Evolutionary conservation across 2,888 invertebrate species (phyloP).

Genomic region (Pollenia labialis): DNA sequence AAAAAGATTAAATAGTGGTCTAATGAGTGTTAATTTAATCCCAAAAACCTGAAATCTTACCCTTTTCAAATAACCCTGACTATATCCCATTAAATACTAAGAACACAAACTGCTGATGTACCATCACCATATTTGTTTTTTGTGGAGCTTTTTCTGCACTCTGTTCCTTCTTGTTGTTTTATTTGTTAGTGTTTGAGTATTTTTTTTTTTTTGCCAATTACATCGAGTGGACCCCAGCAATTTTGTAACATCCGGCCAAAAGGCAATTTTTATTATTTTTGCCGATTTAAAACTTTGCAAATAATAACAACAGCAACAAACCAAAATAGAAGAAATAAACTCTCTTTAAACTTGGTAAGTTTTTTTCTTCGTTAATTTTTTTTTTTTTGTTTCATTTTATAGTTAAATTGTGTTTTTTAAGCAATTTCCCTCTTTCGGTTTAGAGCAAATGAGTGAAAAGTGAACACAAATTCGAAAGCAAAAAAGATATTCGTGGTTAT

Average conservation of each 20-base stretch:
- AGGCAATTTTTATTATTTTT: slow-evolving; percentile 73
- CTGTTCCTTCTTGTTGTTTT: slow-evolving; percentile 39
- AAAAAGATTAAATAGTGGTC: too few relatives aligned
- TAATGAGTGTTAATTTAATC: too few relatives aligned
- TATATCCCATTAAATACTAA: slow-evolving; percentile 26
- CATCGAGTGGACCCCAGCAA: slow-evolving; percentile 81
- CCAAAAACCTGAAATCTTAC: neutral
- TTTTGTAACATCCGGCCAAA: slow-evolving; percentile 82
- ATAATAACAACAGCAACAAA: slow-evolving; percentile 52
- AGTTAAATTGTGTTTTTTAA: slow-evolving; percentile 42
- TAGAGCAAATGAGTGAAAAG: slow-evolving; percentile 49
- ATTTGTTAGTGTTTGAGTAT: slow-evolving; percentile 40
- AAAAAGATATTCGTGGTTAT: slow-evolving; percentile 4
- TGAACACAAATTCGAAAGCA: slow-evolving; percentile 4
- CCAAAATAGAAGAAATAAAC: slow-evolving; percentile 2
- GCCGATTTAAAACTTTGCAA: slow-evolving; percentile 68
- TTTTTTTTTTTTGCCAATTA: slow-evolving; percentile 79
- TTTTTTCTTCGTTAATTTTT: slow-evolving; percentile 23
- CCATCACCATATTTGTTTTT: slow-evolving; percentile 23
- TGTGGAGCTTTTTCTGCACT: slow-evolving; percentile 12
- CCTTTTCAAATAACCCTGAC: neutral
- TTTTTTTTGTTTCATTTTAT: slow-evolving; percentile 30
- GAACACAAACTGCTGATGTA: slow-evolving; percentile 13
- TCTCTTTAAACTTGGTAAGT: slow-evolving; percentile 20
- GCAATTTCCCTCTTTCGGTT: slow-evolving; percentile 66